Evolutionary conservation across 2,888 invertebrate species (phyloP), one percentile per base, ranked within the genome.

Genomic region (Eristalinus sepulchralis): DNA sequence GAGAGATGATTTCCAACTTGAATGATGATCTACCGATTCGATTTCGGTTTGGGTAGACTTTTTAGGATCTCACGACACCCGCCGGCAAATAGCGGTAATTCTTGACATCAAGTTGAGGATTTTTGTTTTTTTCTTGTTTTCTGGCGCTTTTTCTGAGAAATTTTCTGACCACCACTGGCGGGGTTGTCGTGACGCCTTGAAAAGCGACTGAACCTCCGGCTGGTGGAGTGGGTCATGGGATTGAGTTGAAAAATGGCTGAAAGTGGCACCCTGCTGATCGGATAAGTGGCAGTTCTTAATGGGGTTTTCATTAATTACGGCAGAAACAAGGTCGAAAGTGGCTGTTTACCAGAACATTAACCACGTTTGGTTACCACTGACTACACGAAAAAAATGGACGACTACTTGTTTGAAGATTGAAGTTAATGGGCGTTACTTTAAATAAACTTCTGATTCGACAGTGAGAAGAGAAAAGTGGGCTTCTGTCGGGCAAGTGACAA

Each of bases 1-100:
- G 17, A 73, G 17, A 17, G 34, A 53, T 60, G 60, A 68, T 76
- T 76, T 76, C 47, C 22, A 47, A 11, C 47, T 60, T 66, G 24
- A 57, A 31, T 67, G 39, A 68, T 76, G 60, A 62, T 31, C 33
- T 27, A 11, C 31, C 36, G 13, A 13, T 60, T 64, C 24, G 36
- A 34, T 36, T 34, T 72, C n/a, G n/a, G n/a, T n/a, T n/a, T 10
- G 53, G 55, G 4, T 31, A 67, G n/a, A 31, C 31, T 4, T 31
- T 31, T 31, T 4, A 31, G 39, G n/a, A 39, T 39, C n/a, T 39
- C 31, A 34, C 36, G 36, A 27, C 55, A 17, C 24, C 67, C 60
- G 31, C 33, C 27, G 53, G 67, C 17, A 3, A 60, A 33, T 76
- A 76, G 33, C 67, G 66, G 76, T 57, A 39, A 59, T 10, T 13